Conservation (phyloP, 2,113 vertebrate species). For the Catharus bicknelli region DNA sequence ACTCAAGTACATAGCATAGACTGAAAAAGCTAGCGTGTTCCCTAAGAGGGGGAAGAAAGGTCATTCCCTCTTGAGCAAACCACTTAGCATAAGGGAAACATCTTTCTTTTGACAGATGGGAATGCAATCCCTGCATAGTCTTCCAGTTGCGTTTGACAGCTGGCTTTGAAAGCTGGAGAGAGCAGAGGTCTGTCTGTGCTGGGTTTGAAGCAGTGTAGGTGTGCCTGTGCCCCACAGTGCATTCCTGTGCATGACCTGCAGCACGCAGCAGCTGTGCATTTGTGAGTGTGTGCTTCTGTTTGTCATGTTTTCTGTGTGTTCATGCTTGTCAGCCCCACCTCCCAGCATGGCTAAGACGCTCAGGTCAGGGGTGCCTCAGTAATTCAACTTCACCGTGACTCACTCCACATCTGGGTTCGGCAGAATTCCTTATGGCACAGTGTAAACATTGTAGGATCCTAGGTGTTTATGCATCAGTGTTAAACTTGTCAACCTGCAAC, state of each 20-base stretch:
- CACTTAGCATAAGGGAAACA: background rate
- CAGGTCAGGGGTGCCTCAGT: background rate
- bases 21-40: background rate
- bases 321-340: background rate
- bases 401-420: background rate
- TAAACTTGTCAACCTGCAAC: background rate
- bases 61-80: background rate
- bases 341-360: background rate
- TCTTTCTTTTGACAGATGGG: background rate
- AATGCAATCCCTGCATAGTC: background rate
- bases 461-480: background rate
- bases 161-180: background rate
- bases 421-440: background rate
- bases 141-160: background rate
- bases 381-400: accelerated
- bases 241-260: accelerated
- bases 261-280: background rate
- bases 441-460: background rate
- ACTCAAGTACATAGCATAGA: background rate
- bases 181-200: background rate
- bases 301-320: too few relatives aligned
- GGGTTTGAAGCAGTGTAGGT: background rate
- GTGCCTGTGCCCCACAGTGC: background rate
- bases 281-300: too few relatives aligned
- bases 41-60: background rate